phyloP scores from a whole-genome alignment of 1,140 invertebrate species.

The Bombus turneri region DNA sequence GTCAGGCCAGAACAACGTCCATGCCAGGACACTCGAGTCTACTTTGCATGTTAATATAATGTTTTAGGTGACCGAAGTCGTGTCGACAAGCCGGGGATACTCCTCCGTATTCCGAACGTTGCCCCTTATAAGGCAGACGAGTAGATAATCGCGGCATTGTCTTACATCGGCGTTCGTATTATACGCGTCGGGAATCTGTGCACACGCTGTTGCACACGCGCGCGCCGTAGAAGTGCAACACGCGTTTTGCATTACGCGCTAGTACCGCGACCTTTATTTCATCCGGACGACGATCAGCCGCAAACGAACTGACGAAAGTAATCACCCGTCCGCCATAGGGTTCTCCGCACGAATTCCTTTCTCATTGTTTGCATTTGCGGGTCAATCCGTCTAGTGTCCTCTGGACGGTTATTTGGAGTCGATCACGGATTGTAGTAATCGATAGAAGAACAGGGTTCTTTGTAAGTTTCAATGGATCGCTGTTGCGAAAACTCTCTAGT shows the following conservation, averaged over 20 bases:
- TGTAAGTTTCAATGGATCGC: not conserved
- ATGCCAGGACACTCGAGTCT: constrained; percentile 36
- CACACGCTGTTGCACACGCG: not conserved
- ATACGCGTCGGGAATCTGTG: constrained; percentile 16
- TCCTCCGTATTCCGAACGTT: constrained; percentile 23
- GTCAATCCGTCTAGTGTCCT: not conserved
- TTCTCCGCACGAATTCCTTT: constrained; percentile 49
- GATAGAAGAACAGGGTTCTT: not conserved
- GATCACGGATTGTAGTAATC: not conserved
- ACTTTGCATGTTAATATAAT: constrained; percentile 69
- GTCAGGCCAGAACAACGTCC: constrained; percentile 39
- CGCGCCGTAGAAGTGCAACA: constrained; percentile 20
- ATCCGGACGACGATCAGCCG: constrained; percentile 45
- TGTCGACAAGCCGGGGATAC: constrained; percentile 72
- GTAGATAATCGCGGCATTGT: constrained; percentile 79
- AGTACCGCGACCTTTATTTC: constrained; percentile 32
- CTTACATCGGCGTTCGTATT: constrained; percentile 73
- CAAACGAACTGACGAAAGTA: constrained; percentile 55
- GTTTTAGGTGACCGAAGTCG: constrained; percentile 65
- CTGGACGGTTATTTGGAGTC: not conserved
- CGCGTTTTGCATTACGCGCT: constrained; percentile 51
- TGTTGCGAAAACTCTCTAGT: not conserved
- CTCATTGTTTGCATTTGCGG: constrained; percentile 7
- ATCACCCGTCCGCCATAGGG: constrained; percentile 49
- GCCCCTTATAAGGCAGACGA: constrained; percentile 71